phyloP scores from a whole-genome alignment of 2,888 invertebrate genomes.

The Dexiosoma caninum region DNA sequence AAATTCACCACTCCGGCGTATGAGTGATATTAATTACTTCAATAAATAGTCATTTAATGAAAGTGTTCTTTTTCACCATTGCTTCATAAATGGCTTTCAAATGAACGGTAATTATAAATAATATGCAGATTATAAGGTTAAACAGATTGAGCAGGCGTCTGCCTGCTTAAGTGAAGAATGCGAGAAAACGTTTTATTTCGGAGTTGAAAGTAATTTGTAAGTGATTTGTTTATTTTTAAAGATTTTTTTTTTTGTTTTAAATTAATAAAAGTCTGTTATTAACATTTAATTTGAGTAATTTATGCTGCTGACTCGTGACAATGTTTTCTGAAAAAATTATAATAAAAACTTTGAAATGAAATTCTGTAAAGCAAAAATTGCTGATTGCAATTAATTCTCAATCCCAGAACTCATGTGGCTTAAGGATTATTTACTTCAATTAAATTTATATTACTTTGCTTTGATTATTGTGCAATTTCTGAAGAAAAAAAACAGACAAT shows the following conservation, averaged over 20 bases:
- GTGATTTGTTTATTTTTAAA: too few species aligned
- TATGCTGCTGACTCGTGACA: too few species aligned
- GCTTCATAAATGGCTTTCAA: neutral
- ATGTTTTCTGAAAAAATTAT: too few species aligned
- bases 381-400: too few species aligned
- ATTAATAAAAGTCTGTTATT: too few species aligned
- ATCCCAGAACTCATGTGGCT: neutral
- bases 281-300: too few species aligned
- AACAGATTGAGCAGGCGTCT: neutral
- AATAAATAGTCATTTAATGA: neutral
- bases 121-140: neutral
- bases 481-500: neutral
- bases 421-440: neutral
- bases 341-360: too few species aligned
- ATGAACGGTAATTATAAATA: slow-evolving; percentile 3
- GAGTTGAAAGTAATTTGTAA: neutral
- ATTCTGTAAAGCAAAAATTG: too few species aligned
- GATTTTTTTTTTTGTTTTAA: neutral
- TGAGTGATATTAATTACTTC: slow-evolving; percentile 32
- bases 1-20: neutral
- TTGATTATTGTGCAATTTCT: neutral
- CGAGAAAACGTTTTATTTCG: neutral
- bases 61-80: neutral
- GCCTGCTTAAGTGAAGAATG: neutral
- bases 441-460: neutral